A percentile compares a stretch with the other conserved stretches of the same genome.
Conservation (phyloP, 2,113 vertebrate species). For the Gnathonemus echidnorhynchus region DNA sequence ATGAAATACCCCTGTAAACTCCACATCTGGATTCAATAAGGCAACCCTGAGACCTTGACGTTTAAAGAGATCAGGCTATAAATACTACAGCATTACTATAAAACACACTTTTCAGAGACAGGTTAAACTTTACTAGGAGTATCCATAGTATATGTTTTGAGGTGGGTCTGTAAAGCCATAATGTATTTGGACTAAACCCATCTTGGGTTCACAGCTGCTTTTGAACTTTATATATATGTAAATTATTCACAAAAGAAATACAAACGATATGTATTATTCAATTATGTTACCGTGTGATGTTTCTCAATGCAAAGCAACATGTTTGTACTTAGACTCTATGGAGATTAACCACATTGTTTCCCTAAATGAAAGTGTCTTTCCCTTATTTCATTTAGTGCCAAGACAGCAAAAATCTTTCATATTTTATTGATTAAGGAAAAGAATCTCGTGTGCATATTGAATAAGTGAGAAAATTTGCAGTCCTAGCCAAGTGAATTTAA, state of each 20-base stretch:
- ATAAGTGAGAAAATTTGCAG: neutral
- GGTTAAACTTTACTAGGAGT: neutral
- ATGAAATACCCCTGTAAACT: constrained; percentile 46
- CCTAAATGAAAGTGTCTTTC: neutral
- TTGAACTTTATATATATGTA: neutral
- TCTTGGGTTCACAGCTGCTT: neutral
- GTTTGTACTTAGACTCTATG: neutral
- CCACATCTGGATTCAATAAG: constrained; percentile 59
- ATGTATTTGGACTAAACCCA: neutral
- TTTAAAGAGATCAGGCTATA: constrained; percentile 42
- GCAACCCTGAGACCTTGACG: constrained; percentile 38
- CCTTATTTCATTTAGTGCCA: neutral
- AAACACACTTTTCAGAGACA: constrained; percentile 22
- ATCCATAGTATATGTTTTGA: neutral
- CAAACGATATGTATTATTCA: neutral
- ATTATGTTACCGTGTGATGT: neutral
- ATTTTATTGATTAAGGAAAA: neutral
- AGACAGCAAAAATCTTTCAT: neutral
- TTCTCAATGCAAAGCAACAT: neutral
- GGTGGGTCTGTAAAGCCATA: neutral
- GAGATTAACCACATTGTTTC: neutral
- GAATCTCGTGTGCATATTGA: neutral
- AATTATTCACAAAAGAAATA: neutral
- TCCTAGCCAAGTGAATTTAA: neutral
- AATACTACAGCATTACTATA: constrained; percentile 33